phyloP scores from a whole-genome alignment of 2,797 vertebrate genomes.

The Choloepus didactylus region DNA sequence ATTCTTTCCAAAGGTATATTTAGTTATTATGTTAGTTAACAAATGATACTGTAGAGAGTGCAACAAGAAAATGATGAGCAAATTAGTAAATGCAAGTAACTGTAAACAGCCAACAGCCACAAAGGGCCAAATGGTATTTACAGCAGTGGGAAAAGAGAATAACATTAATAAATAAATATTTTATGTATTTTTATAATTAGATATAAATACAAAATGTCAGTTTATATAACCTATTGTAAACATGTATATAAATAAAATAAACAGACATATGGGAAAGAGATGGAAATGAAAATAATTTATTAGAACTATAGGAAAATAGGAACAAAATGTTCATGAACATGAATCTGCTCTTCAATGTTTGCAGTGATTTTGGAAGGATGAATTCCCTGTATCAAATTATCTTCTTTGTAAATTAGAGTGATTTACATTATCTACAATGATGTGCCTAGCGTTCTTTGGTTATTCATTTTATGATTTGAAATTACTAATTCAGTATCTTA shows the following conservation, averaged over 20 bases:
- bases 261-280: background rate
- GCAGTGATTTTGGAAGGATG: background rate
- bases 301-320: background rate
- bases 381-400: background rate
- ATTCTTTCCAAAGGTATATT: constrained; percentile 21
- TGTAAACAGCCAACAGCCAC: background rate
- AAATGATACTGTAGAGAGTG: background rate
- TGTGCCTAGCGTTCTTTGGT: background rate
- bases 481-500: background rate
- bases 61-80: background rate
- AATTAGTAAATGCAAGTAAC: background rate
- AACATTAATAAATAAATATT: background rate
- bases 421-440: background rate
- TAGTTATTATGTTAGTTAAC: background rate
- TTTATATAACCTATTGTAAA: background rate
- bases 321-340: background rate
- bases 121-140: background rate
- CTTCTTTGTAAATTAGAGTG: background rate
- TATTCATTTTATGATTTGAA: background rate
- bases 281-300: constrained; percentile 12
- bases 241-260: background rate
- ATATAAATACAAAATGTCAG: background rate
- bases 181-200: background rate
- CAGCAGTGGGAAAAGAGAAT: background rate
- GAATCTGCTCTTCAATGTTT: background rate